These are phyloP conservation scores for Halcyon smyrnensis DNA, from an alignment of 2,797 vertebrate genomes.

Conservation along the genomic window DNA sequence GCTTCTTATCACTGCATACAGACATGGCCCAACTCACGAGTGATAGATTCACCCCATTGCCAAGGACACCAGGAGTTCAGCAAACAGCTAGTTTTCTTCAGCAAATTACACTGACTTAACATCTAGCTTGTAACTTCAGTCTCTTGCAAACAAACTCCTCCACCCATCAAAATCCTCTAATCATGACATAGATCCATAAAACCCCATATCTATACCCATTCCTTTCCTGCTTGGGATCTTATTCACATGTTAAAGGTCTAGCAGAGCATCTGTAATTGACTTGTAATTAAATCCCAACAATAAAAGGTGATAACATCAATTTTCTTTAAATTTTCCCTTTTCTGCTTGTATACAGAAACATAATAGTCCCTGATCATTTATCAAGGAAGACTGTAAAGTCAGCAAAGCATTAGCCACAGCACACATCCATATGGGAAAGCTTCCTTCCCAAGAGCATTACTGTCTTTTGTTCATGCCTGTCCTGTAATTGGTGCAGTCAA, in stretches of 20 bases:
- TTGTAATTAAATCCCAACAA: conserved; percentile 28
- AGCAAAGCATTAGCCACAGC: background rate
- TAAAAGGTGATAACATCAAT: conserved; percentile 6
- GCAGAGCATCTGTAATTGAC: background rate
- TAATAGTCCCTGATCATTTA: conserved; percentile 31
- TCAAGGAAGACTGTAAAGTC: background rate
- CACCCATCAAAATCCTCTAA: background rate
- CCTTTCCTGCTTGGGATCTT: background rate
- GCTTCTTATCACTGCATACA: background rate
- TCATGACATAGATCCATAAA: background rate
- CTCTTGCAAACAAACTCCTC: background rate
- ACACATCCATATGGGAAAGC: conserved; percentile 31
- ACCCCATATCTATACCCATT: background rate
- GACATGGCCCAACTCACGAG: background rate
- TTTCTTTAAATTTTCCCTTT: background rate
- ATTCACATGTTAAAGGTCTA: background rate
- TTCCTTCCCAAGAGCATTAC: conserved; percentile 34
- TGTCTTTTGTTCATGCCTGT: conserved; percentile 62
- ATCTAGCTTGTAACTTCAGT: background rate
- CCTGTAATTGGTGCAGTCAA: conserved; percentile 49
- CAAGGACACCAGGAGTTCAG: background rate
- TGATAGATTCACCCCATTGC: background rate
- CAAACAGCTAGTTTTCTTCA: background rate
- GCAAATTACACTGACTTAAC: background rate
- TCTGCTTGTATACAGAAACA: background rate